Evolutionary conservation across 1,140 invertebrate species (phyloP).

Genomic region (Oncopeltus fasciatus): DNA sequence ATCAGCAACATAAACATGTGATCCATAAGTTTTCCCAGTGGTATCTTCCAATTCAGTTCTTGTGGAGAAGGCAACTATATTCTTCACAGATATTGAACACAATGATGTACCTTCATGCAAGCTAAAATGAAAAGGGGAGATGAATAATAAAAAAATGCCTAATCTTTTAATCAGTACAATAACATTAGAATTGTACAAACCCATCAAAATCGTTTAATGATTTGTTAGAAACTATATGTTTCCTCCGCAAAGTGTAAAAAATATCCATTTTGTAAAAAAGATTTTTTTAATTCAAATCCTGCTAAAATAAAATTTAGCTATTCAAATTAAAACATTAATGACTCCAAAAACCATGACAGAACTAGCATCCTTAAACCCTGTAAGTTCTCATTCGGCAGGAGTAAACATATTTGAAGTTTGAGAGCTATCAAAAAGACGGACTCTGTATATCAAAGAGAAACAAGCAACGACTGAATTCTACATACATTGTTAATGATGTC

Average conservation of each 20-base stretch:
- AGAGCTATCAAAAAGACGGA: too few relatives aligned
- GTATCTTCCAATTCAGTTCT: slow-evolving; percentile 50
- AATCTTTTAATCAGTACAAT: neutral
- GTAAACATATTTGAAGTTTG: too few relatives aligned
- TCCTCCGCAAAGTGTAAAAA: slow-evolving; percentile 16
- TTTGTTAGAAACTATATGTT: slow-evolving; percentile 16
- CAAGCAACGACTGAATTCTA: too few relatives aligned
- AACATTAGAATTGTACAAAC: neutral
- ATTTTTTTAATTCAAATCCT: too few relatives aligned
- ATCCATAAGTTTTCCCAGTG: slow-evolving; percentile 50
- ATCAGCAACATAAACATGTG: slow-evolving; percentile 73
- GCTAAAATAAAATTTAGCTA: too few relatives aligned
- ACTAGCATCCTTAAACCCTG: too few relatives aligned
- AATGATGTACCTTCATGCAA: slow-evolving; percentile 23
- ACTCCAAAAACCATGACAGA: too few relatives aligned
- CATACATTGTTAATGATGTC: too few relatives aligned
- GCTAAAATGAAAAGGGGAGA: slow-evolving; percentile 10
- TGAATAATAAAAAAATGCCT: neutral
- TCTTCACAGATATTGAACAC: slow-evolving; percentile 46
- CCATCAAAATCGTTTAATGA: slow-evolving; percentile 19
- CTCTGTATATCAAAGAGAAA: too few relatives aligned
- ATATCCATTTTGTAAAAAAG: slow-evolving; percentile 13
- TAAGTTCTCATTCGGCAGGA: too few relatives aligned
- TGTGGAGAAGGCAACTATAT: slow-evolving; percentile 67
- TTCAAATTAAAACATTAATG: too few relatives aligned